Conservation (phyloP, 1,140 invertebrate genomes). For the Drosophila parvula region DNA sequence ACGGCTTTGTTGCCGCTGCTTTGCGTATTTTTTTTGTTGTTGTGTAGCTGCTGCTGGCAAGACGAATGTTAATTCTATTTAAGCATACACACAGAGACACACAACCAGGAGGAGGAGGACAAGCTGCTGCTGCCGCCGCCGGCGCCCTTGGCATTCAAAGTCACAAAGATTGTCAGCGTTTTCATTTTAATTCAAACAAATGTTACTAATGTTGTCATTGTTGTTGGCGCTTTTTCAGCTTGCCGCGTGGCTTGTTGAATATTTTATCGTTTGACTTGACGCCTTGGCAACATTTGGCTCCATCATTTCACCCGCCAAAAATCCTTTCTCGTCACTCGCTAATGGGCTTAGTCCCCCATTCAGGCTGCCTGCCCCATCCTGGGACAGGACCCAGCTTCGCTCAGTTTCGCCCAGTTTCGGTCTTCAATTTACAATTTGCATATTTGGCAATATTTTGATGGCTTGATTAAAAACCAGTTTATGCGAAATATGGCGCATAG, state of each 20-base stretch:
- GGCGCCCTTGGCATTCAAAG: conserved; percentile 74
- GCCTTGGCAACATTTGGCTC: conserved; percentile 76
- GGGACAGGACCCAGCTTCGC: background rate
- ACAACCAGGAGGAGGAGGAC: conserved; percentile 12
- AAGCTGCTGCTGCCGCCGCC: conserved; percentile 67
- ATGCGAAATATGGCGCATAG: conserved; percentile 10
- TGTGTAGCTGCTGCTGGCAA: conserved; percentile 53
- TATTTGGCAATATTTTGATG: conserved; percentile 53
- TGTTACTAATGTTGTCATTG: conserved; percentile 81
- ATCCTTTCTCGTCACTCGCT: conserved; percentile 74
- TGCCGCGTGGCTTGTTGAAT: conserved; percentile 64
- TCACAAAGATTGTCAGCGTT: conserved; percentile 80
- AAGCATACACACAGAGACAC: conserved; percentile 48
- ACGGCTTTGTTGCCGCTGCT: conserved; percentile 42
- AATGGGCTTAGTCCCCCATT: conserved; percentile 51
- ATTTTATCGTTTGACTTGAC: conserved; percentile 81
- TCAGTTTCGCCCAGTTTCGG: background rate
- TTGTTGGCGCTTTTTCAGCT: conserved; percentile 52
- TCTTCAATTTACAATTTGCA: conserved; percentile 48
- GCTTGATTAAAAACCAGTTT: conserved; percentile 52
- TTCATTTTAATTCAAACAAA: conserved; percentile 84
- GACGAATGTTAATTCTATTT: conserved; percentile 83
- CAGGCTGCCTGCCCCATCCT: background rate
- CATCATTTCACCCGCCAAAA: conserved; percentile 62
- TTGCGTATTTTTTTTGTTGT: conserved; percentile 18